Base-by-base conservation (phyloP, 1,140 invertebrate genomes). In the Neodiprion fabricii region DNA sequence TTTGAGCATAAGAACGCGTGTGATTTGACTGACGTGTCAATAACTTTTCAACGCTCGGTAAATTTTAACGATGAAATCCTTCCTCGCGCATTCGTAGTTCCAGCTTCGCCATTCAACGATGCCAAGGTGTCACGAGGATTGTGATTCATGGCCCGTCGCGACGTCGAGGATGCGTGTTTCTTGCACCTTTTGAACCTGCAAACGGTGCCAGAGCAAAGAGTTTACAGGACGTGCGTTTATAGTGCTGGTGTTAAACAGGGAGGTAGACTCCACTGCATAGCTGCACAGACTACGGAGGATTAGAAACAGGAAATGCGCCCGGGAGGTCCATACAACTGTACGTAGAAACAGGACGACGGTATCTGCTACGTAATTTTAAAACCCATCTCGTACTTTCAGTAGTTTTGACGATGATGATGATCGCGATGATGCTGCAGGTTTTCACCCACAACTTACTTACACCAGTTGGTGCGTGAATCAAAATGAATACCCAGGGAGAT, bases 101-200 rank as follows among this genome's bases (percentile, higher is more conserved):
- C 53, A 61, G 53, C 53, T 14, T 61, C 53, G 53, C 9, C 53
- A 61, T 61, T 40, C 53, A 17, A 0, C 53, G 53, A 61, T 5
- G 53, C 4, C 4, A 61, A 17, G 9, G 53, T 61, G 53, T 61
- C 53, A 61, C 53, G 53, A 61, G 11, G 11, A 61, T 61, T 61
- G 53, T 61, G 53, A 61, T 61, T 61, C 53, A 61, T 61, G 53
- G n/a, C 53, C 53, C 53, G 53, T 61, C 53, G 53, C 53, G 11
- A 14, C 53, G 53, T 61, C 11, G 53, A 17, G n/a, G n/a, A 61
- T 17, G 53, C 9, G 53, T 17, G 53, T 61, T 61, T 61, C 53
- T 40, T 40, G 28, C 28, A 40, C 28, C 28, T 40, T 40, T 40
- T 40, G 28, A 40, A 40, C 28, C 28, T 40, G 28, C 28, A 5